Evolutionary conservation across 64 coral and sea anemone species (phyloP).

Genomic region (Porites australiensis): DNA sequence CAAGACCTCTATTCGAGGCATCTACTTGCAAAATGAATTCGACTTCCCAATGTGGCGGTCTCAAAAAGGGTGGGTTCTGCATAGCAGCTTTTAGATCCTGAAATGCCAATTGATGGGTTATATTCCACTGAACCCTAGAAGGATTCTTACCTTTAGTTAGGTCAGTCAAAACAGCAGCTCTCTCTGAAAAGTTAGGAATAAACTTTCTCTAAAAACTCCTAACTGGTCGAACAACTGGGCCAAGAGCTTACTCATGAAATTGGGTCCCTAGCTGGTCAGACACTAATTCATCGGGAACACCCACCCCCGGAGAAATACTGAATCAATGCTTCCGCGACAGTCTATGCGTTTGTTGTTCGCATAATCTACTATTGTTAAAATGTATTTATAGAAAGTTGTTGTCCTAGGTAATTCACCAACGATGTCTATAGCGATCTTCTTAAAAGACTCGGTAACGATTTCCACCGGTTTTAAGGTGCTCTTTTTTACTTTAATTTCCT

Average conservation of each 20-base stretch:
- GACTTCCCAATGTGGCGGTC: neutral
- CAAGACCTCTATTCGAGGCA: slow-evolving; percentile 14
- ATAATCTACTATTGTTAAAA: slow-evolving; percentile 64
- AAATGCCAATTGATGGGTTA: neutral
- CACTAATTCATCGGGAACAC: slow-evolving; percentile 50
- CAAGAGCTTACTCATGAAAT: slow-evolving; percentile 17
- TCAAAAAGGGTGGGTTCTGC: neutral
- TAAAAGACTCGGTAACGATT: slow-evolving; percentile 1
- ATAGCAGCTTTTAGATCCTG: slow-evolving; percentile 4
- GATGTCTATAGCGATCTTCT: slow-evolving; percentile 57
- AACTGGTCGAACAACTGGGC: neutral
- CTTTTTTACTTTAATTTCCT: too few relatives aligned
- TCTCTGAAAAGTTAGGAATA: neutral
- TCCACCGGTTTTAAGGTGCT: too few relatives aligned
- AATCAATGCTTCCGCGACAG: slow-evolving; percentile 48
- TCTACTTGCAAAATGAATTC: neutral
- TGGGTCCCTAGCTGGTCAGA: slow-evolving; percentile 29
- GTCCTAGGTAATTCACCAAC: slow-evolving; percentile 38
- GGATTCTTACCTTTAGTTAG: slow-evolving; percentile 7
- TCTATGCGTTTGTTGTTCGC: slow-evolving; percentile 23
- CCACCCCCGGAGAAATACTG: slow-evolving; percentile 34
- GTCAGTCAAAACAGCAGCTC: neutral
- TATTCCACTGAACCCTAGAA: neutral
- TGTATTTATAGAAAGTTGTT: slow-evolving; percentile 15
- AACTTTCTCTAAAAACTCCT: neutral